A percentile compares a stretch with the other conserved stretches of the same genome.
Evolutionary conservation across 2,888 invertebrate species (phyloP).

Genomic region (Nemoura dubitans): DNA sequence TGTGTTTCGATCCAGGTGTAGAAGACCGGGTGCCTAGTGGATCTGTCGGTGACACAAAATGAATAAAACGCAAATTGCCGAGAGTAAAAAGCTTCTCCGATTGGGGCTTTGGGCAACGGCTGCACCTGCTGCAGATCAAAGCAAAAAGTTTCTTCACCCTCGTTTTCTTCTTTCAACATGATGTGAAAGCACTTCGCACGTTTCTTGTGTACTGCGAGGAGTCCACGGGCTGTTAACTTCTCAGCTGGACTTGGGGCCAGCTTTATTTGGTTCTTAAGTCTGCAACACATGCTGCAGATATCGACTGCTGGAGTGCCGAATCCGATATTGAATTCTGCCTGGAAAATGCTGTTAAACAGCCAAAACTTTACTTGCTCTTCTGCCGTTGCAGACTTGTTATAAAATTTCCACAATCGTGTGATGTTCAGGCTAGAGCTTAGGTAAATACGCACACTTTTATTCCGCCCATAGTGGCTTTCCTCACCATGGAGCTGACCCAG

Average conservation of each 20-base stretch:
- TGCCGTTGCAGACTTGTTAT: too few relatives aligned
- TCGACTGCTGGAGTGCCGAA: constrained; percentile 9
- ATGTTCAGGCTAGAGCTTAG: too few relatives aligned
- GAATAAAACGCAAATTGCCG: constrained; percentile 1
- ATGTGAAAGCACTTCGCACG: neutral
- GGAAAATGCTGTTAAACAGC: constrained; percentile 9
- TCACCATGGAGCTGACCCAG: too few relatives aligned
- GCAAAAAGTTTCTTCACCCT: neutral
- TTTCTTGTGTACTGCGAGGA: constrained; percentile 13
- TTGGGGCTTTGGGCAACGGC: too few relatives aligned
- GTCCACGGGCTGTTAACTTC: neutral
- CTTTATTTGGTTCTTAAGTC: neutral
- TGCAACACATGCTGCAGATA: neutral
- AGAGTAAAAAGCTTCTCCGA: too few relatives aligned
- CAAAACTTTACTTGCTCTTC: neutral
- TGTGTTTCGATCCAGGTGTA: constrained; percentile 30
- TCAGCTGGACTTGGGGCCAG: neutral
- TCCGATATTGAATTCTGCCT: neutral
- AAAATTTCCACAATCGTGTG: too few relatives aligned
- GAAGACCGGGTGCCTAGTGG: neutral
- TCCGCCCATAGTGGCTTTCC: too few relatives aligned
- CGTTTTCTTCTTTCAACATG: neutral
- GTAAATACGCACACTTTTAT: too few relatives aligned
- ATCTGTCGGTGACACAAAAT: constrained; percentile 3
- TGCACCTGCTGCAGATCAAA: too few relatives aligned